Base-by-base conservation (phyloP, 2,888 invertebrate species). In the Hirudinaria manillensis region DNA sequence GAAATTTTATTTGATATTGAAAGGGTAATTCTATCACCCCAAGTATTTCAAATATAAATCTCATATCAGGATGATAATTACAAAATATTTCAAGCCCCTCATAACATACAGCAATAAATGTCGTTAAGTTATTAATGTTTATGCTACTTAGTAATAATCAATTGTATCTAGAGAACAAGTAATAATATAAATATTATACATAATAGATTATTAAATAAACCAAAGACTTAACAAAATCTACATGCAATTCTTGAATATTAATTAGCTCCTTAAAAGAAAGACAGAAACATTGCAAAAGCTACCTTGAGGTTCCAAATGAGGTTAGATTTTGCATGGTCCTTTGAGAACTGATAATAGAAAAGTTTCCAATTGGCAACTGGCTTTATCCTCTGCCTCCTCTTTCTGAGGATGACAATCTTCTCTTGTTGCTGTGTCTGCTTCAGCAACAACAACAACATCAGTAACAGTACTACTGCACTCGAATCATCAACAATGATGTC, bases 281-380 rank as follows among this genome's bases (percentile, higher is more conserved):
- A 7, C 36, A 7, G 3, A 10, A 38, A n/a, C 29, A 36, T 7
- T 21, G 16, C 4, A 3, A 29, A 29, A 21, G 24, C 16, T 77
- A 92, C 93, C 86, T 95, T 96, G 83, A 95, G 95, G 86, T 99
- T 99, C 99, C 99, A 99, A 82, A 99, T 95, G 61, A 99, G 89
- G 87, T 98, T 96, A 0, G 98, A 94, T 85, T 94, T 89, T 76
- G 93, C 91, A 84, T 98, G 98, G 87, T 99, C 96, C 83, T 90
- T 90, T 83, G 90, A 90, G 86, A 99, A 99, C 86, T 94, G 92
- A 86, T 93, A 94, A 87, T 94, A 98, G 87, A 99, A 97, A 80
- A 94, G 88, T 72, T 90, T 89, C 93, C 95, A 95, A 87, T 96
- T 96, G 29, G 92, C 91, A 72, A 80, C 90, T 72, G 91, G 90